Percentiles rank a stretch among this genome's conserved stretches.
These are phyloP conservation scores for Choloepus didactylus DNA, from an alignment of 2,797 vertebrate genomes.

Conservation along the genomic window DNA sequence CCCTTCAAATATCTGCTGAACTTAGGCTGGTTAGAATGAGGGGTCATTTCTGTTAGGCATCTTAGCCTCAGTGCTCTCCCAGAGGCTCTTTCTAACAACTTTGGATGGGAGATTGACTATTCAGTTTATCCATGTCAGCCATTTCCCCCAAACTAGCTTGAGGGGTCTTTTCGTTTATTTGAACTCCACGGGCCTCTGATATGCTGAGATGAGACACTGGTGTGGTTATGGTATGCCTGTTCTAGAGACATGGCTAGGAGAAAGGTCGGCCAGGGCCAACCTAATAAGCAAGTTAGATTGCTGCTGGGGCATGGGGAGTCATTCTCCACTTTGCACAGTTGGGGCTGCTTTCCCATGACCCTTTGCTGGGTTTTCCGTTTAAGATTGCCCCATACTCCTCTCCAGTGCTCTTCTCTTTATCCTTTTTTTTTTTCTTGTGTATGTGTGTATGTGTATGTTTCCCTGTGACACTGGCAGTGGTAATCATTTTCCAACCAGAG, in stretches of 20 bases:
- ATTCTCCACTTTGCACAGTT: neutral
- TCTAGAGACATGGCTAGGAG: neutral
- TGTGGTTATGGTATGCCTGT: neutral
- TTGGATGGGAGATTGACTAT: neutral
- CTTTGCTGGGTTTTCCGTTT: neutral
- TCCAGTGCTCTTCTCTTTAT: neutral
- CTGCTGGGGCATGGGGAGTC: neutral
- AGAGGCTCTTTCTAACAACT: neutral
- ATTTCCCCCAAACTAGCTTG: neutral
- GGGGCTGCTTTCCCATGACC: neutral
- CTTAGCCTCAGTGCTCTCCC: neutral
- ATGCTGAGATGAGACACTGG: neutral
- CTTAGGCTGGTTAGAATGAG: neutral
- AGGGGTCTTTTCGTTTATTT: neutral
- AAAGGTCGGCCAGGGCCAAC: neutral
- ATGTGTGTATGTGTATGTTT: neutral
- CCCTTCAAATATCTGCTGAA: neutral
- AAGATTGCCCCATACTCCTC: neutral
- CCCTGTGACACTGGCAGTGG: conserved; percentile 43
- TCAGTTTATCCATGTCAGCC: neutral
- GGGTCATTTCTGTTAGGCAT: neutral
- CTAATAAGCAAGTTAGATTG: neutral
- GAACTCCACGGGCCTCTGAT: neutral
- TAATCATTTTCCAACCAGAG: conserved; percentile 17
- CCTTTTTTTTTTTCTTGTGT: neutral